Base-by-base conservation (phyloP, 2,797 vertebrate species). In the Rhincodon typus region DNA sequence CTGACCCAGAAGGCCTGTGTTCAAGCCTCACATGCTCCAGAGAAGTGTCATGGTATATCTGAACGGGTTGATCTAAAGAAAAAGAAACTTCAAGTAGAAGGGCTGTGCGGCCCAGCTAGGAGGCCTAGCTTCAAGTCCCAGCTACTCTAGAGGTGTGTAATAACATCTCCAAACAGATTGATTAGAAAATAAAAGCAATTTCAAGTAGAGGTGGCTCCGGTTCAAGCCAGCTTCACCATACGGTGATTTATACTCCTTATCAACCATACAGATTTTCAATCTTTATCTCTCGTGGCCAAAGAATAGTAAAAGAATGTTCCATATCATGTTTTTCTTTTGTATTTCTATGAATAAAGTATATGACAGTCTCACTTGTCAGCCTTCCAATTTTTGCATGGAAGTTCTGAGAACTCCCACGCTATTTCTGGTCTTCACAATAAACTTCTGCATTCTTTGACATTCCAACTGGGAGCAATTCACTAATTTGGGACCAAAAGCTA, bases 321-420 rank as follows among this genome's bases (percentile, higher is more conserved):
- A 23, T 12, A 27, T 69, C 21, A 7, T 66, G 69, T 42, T 34
- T 77, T 38, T 90, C 57, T n/a, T 62, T 62, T 30, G 1, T 42
- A 38, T 13, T 69, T 93, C n/a, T n/a, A n/a, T n/a, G n/a, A n/a
- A n/a, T n/a, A n/a, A n/a, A n/a, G n/a, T n/a, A n/a, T n/a, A n/a
- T n/a, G 62, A 46, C 82, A 69, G n/a, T 69, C 38, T 25, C 12
- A 25, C 69, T 93, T 93, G 90, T 93, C 90, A 93, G 62, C 19
- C n/a, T n/a, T 93, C 90, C 90, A 93, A 62, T 38, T 93, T 93
- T 69, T 93, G 66, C 23, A 21, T 93, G 66, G 19, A 93, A 19
- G 90, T 23, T 42, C n/a, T 93, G 66, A 42, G n/a, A 93, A 93
- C 38, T 93, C 90, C 90, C 90, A 93, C 90, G 62, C 90, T 69